Percentiles rank a stretch among this genome's conserved stretches.
phyloP scores from a whole-genome alignment of 2,888 invertebrate species.

The Lithophane ornitopus region DNA sequence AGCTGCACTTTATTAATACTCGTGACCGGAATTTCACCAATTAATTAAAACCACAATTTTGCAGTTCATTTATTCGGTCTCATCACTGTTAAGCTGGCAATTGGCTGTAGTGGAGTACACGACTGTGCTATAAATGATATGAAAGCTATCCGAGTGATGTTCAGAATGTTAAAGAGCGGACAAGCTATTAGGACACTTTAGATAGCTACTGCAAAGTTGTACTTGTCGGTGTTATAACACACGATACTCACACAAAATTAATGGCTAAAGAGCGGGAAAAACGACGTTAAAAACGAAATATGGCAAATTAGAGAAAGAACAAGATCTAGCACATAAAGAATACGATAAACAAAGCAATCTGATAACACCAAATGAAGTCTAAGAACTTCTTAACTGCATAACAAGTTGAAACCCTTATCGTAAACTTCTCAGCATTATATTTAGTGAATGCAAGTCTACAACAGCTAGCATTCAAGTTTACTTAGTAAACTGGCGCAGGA shows the following conservation, averaged over 20 bases:
- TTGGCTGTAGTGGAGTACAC: neutral
- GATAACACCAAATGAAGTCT: conserved; percentile 15
- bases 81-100: conserved; percentile 14
- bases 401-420: conserved; percentile 58
- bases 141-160: conserved; percentile 9
- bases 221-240: neutral
- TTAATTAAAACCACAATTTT: conserved; percentile 55
- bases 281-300: neutral
- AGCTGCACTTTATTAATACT: conserved; percentile 47
- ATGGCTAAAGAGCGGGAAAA: neutral
- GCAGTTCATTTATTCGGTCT: conserved; percentile 42
- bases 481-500: conserved; percentile 56
- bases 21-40: conserved; percentile 45
- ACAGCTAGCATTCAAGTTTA: conserved; percentile 54
- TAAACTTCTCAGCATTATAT: conserved; percentile 56
- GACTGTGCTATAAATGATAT: conserved; percentile 17
- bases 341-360: conserved; percentile 11
- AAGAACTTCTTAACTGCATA: conserved; percentile 35
- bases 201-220: neutral
- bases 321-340: conserved; percentile 7
- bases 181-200: conserved; percentile 6
- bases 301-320: neutral
- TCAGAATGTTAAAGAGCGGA: conserved; percentile 1
- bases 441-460: conserved; percentile 62
- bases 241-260: neutral